These are phyloP conservation scores for Sturnira hondurensis DNA, from an alignment of 2,113 vertebrate genomes.

Conservation along the genomic window DNA sequence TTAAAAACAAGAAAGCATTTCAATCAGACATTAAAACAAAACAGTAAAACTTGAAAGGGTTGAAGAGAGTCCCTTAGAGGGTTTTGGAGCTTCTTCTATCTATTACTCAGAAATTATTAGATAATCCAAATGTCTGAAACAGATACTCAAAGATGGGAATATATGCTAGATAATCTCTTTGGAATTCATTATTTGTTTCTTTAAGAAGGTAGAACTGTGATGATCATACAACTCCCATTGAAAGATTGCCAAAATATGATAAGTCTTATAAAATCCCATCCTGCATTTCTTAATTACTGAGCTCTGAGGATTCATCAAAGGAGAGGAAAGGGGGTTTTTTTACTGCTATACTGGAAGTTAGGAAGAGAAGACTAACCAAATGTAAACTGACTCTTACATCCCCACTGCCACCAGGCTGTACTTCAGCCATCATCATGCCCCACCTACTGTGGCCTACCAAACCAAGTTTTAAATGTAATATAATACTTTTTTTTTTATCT, in stretches of 20 bases:
- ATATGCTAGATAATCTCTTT: neutral
- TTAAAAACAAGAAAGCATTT: constrained; percentile 18
- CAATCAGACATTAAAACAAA: neutral
- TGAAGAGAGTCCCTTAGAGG: neutral
- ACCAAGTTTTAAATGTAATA: neutral
- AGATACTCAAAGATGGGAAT: neutral
- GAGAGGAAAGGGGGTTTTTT: neutral
- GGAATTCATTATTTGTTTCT: neutral
- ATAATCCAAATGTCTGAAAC: neutral
- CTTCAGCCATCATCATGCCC: neutral
- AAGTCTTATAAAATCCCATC: neutral
- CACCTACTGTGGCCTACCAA: neutral
- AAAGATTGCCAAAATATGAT: neutral
- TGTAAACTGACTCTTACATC: neutral
- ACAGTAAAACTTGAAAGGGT: neutral
- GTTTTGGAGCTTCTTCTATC: neutral
- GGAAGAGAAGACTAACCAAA: neutral
- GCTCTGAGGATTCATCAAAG: neutral
- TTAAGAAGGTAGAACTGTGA: neutral
- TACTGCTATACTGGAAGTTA: neutral
- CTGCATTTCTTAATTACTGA: neutral
- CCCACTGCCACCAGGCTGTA: neutral
- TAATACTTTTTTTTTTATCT: neutral
- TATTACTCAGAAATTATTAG: neutral
- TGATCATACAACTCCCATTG: neutral